These are phyloP conservation scores for Sitodiplosis mosellana DNA, from an alignment of 1,140 invertebrate genomes.

Conservation along the genomic window DNA sequence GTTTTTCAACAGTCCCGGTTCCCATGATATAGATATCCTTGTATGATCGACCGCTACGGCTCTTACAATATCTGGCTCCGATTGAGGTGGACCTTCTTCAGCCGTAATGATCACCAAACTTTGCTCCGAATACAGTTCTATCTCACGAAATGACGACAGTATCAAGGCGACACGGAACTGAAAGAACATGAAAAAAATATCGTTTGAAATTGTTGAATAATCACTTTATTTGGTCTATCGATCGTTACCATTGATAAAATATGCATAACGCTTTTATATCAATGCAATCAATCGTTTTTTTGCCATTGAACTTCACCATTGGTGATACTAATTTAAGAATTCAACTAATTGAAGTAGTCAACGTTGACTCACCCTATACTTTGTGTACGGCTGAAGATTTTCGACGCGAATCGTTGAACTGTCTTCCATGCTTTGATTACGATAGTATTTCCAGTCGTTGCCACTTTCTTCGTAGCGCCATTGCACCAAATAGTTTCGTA, in stretches of 20 bases:
- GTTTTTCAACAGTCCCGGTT: constrained; percentile 61
- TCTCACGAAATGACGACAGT: constrained; percentile 40
- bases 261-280: background rate
- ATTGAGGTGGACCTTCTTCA: constrained; percentile 49
- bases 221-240: too few species aligned
- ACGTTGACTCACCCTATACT: constrained; percentile 51
- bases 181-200: too few species aligned
- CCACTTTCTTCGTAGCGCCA: constrained; percentile 45
- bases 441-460: constrained; percentile 57
- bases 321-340: too few species aligned
- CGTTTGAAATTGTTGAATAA: too few species aligned
- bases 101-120: constrained; percentile 66
- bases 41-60: constrained; percentile 64
- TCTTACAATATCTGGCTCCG: constrained; percentile 49
- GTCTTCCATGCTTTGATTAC: constrained; percentile 30
- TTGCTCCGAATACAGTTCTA: constrained; percentile 57
- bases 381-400: constrained; percentile 68
- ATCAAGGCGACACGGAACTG: constrained; percentile 68
- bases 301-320: background rate
- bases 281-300: background rate
- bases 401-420: constrained; percentile 46
- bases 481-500: constrained; percentile 52
- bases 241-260: constrained; percentile 2
- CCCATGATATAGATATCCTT: constrained; percentile 71
- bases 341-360: too few species aligned